Percentiles rank a stretch among this genome's conserved stretches.
Conservation (phyloP, 2,113 vertebrate species). For the Rhinoderma darwinii region DNA sequence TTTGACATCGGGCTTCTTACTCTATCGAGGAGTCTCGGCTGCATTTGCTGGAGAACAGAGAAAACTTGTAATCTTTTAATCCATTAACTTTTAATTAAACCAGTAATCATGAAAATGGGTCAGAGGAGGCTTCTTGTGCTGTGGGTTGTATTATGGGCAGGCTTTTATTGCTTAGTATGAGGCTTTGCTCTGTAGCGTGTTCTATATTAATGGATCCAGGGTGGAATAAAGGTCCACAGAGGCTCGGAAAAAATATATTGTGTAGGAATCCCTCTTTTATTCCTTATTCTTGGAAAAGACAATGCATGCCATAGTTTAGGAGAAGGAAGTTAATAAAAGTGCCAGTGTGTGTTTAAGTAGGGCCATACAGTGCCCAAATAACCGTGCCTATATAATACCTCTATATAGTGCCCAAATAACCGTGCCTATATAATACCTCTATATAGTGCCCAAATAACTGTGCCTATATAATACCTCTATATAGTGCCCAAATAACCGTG, state of each 20-base stretch:
- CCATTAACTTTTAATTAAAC: neutral
- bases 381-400: neutral
- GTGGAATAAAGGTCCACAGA: neutral
- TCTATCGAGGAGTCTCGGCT: neutral
- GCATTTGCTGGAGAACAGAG: neutral
- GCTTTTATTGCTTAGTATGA: neutral
- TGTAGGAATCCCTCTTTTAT: neutral
- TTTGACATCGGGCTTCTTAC: neutral
- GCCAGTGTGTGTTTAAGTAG: neutral
- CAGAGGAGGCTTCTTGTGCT: neutral
- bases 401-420: neutral
- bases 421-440: neutral
- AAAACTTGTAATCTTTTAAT: conserved; percentile 16
- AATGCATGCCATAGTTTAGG: neutral
- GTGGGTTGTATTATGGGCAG: neutral
- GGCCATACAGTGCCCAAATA: neutral
- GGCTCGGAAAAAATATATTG: neutral
- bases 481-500: no score
- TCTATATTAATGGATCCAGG: neutral
- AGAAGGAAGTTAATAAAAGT: neutral
- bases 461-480: no score
- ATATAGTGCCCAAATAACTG: no score
- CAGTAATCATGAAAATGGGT: conserved; percentile 20
- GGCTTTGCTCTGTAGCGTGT: neutral
- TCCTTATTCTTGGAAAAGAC: neutral